Conservation (phyloP, 2,888 invertebrate genomes). For the Ophion ellenae region DNA sequence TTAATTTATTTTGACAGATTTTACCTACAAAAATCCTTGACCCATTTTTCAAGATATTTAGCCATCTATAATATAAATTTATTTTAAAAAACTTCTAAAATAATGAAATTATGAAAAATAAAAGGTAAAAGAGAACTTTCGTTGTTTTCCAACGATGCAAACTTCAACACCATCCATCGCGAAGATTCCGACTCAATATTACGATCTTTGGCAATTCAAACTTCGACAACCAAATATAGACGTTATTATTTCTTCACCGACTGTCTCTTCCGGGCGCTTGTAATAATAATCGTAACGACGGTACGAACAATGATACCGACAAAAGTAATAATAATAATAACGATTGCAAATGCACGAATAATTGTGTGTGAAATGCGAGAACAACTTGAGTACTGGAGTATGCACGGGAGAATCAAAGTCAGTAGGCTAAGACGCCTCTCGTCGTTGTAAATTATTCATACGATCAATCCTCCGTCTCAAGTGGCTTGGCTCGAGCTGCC, state of each 20-base stretch:
- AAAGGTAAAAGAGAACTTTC: no score
- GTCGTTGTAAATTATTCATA: conserved; percentile 64
- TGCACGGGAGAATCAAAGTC: conserved; percentile 45
- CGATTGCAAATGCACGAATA: background rate
- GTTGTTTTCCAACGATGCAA: no score
- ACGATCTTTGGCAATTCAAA: background rate
- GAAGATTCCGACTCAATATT: no score
- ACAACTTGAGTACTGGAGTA: conserved; percentile 11
- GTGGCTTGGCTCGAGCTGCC: conserved; percentile 34
- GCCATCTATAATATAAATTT: no score
- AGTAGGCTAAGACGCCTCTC: conserved; percentile 60
- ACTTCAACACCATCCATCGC: no score
- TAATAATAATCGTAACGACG: background rate
- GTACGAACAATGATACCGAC: background rate
- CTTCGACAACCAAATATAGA: background rate
- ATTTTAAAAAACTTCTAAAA: no score
- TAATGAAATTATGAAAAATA: no score
- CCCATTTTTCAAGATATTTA: no score
- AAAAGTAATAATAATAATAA: background rate
- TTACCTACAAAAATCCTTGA: no score
- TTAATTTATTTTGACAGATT: no score
- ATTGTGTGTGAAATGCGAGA: conserved; percentile 15
- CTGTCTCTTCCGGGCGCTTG: no score
- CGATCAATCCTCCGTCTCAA: conserved; percentile 62
- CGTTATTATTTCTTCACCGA: no score